Evolutionary conservation across 2,797 vertebrate genomes (phyloP).

Genomic region (Hypotaenidia philippensis): DNA sequence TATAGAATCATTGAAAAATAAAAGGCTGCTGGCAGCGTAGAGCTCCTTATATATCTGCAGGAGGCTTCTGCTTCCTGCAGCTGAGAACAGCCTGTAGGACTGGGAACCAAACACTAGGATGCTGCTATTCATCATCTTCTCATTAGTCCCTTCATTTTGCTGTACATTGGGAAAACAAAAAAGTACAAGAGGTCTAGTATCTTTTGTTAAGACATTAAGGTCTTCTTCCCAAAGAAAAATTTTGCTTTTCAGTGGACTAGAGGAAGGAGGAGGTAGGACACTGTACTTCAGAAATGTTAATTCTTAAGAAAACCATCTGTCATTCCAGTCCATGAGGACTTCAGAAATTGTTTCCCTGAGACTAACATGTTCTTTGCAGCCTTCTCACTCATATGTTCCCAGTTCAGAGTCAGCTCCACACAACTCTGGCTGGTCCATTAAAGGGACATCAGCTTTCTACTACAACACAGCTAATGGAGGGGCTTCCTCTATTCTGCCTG

Average conservation of each 20-base stretch:
- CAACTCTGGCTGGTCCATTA: background rate
- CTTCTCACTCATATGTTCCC: background rate
- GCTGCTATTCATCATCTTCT: background rate
- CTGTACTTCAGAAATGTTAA: background rate
- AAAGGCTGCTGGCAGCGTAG: background rate
- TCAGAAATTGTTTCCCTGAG: background rate
- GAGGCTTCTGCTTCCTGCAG: background rate
- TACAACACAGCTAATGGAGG: background rate
- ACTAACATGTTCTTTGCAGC: background rate
- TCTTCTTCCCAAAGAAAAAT: background rate
- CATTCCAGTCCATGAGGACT: background rate
- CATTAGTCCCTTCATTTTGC: background rate
- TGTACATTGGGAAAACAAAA: background rate
- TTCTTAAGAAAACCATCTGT: rapidly evolving
- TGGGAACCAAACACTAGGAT: background rate
- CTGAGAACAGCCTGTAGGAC: background rate
- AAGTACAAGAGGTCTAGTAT: rapidly evolving
- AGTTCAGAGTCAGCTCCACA: background rate
- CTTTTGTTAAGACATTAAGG: background rate
- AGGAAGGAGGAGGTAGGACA: background rate
- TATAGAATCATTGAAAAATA: background rate
- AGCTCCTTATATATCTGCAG: background rate
- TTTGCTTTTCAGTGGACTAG: background rate
- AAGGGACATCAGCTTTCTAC: background rate
- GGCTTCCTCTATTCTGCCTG: background rate